A percentile compares a stretch with the other conserved stretches of the same genome.
Conservation (phyloP, 2,113 vertebrate genomes). For the Pitta sordida region DNA sequence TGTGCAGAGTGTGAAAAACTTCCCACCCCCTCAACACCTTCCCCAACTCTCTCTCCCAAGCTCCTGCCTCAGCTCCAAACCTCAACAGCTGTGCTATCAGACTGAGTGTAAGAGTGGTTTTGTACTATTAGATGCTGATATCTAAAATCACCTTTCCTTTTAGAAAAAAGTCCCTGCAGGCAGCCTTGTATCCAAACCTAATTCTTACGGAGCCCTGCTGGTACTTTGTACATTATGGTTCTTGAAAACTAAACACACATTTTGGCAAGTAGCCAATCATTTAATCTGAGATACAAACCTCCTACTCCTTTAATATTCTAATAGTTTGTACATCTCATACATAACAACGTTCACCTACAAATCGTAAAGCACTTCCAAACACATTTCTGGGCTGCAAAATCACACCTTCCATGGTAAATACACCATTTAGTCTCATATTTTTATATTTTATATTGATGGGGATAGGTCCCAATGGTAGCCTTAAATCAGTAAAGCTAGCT, state of each 20-base stretch:
- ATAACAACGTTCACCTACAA: not conserved
- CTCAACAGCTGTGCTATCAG: accelerated
- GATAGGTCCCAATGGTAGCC: not conserved
- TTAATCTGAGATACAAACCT: not conserved
- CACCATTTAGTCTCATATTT: not conserved
- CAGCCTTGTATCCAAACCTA: not conserved
- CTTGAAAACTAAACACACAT: not conserved
- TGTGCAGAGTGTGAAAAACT: not conserved
- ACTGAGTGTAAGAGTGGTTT: not conserved
- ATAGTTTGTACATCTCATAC: not conserved
- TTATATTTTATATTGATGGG: not conserved
- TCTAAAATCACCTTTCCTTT: not conserved
- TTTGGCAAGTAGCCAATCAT: not conserved
- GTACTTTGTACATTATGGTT: not conserved
- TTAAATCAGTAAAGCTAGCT: not conserved
- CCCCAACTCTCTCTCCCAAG: not conserved
- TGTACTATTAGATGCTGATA: not conserved
- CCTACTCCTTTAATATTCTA: not conserved
- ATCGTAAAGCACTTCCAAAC: not conserved
- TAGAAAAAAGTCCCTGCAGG: not conserved
- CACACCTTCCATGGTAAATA: not conserved
- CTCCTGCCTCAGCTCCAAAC: not conserved
- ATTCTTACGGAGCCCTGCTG: not conserved
- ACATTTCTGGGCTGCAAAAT: not conserved
- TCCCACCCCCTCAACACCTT: not conserved